Percentiles rank a stretch among this genome's conserved stretches.
phyloP scores from a whole-genome alignment of 2,888 invertebrate species.

The Limnephilus auricula region DNA sequence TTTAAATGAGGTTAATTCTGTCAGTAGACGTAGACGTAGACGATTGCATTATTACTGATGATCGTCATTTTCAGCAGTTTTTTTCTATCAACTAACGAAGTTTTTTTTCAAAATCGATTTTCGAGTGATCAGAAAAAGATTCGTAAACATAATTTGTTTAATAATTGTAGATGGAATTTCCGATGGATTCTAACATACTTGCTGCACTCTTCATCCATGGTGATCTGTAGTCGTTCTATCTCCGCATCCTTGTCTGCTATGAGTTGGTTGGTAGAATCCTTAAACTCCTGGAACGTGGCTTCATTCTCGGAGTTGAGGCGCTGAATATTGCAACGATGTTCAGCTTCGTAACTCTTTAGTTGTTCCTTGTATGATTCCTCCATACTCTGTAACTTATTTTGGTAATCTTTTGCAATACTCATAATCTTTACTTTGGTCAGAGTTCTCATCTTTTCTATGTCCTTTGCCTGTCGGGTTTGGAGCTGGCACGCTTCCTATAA shows the following conservation, averaged over 20 bases:
- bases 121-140: no score
- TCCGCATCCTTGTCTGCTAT: constrained; percentile 17
- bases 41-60: no score
- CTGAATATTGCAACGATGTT: constrained; percentile 25
- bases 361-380: constrained; percentile 42
- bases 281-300: constrained; percentile 26
- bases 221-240: constrained; percentile 1
- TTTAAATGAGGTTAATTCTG: no score
- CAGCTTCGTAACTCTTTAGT: not conserved
- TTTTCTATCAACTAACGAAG: no score
- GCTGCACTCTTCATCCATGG: constrained; percentile 22
- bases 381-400: constrained; percentile 23
- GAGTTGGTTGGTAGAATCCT: constrained; percentile 13
- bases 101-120: no score
- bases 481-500: not conserved
- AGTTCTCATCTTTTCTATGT: not conserved
- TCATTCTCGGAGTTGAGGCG: constrained; percentile 30
- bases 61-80: no score
- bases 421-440: not conserved
- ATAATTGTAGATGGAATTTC: no score
- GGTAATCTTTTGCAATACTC: constrained; percentile 32
- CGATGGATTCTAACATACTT: not conserved
- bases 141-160: no score
- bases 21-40: no score
- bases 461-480: not conserved